Percentiles rank a stretch among this genome's conserved stretches.
phyloP scores from a whole-genome alignment of 1,140 invertebrate species.

The Zelostemma sp. region DNA sequence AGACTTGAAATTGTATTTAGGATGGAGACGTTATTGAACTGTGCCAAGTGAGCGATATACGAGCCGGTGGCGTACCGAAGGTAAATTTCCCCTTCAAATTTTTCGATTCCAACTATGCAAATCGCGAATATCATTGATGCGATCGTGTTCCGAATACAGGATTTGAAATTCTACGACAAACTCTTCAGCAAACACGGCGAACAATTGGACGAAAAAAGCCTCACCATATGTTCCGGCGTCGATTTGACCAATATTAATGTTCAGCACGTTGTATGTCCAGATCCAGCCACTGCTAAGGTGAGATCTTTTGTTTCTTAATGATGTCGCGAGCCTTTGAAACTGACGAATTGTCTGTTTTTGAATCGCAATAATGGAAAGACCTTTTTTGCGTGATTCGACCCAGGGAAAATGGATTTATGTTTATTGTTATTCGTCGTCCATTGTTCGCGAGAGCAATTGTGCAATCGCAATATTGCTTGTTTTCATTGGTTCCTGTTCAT shows the following conservation, averaged over 20 bases:
- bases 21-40: conserved; percentile 97
- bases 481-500: neutral
- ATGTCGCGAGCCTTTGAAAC: neutral
- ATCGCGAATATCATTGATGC: neutral
- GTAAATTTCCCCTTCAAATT: conserved; percentile 67
- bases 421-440: neutral
- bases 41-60: conserved; percentile 97
- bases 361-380: no score
- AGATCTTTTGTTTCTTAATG: conserved; percentile 18
- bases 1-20: no score
- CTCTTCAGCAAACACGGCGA: conserved; percentile 83
- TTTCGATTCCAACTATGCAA: neutral
- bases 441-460: conserved; percentile 7
- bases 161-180: conserved; percentile 86
- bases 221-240: conserved; percentile 98
- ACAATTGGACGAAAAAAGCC: conserved; percentile 91
- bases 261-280: conserved; percentile 95
- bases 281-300: conserved; percentile 93
- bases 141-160: conserved; percentile 72
- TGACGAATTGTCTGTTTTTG: neutral
- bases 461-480: conserved; percentile 1
- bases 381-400: no score
- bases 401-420: neutral
- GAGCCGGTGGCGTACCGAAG: conserved; percentile 89
- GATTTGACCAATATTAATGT: conserved; percentile 99